Evolutionary conservation across 2,113 vertebrate species (phyloP), one percentile per base, ranked within the genome.

Genomic region (Callipepla squamata): DNA sequence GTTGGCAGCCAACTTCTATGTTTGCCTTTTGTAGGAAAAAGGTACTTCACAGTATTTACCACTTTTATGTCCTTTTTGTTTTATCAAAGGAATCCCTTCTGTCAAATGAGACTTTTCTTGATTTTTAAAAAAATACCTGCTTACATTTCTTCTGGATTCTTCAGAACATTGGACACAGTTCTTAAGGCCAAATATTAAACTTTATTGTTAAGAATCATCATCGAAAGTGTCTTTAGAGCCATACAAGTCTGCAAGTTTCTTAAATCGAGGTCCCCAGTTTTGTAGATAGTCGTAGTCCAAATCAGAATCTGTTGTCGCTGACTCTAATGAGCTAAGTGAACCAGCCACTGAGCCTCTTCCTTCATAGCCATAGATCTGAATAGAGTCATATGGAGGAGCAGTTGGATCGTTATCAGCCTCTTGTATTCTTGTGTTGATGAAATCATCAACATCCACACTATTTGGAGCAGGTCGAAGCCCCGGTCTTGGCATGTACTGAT

Each of bases 211-310:
- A 98, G 99, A 99, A 98, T 98, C 98, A 5, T 99, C 98, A 96
- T 99, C 98, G 14, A 98, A 98, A 95, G 97, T 98, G 98, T 99
- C 99, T 99, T 99, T 99, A 98, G 99, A 99, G 97, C 99, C 99
- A 80, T 99, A 99, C 95, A 99, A 98, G 97, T 99, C 99, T 48
- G 99, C 99, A 97, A 99, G 98, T 98, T 98, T 99, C 98, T 98
- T 99, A 98, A 99, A 99, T 68, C 99, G 98, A 69, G 99, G 99
- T 96, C 99, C 99, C 99, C 99, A 99, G 36, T 99, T 99, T 97
- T 99, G 99, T 98, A 99, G 99, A 98, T 99, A 99, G 98, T 99
- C 99, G 74, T 99, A 99, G 98, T 99, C 99, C 98, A 99, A 98
- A 97, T 99, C 99, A 25, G 99, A 99, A 97, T 99, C 99, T 75